Evolutionary conservation across 1,140 invertebrate species (phyloP), one percentile per base, ranked within the genome.

Genomic region (Metaphire vulgaris): DNA sequence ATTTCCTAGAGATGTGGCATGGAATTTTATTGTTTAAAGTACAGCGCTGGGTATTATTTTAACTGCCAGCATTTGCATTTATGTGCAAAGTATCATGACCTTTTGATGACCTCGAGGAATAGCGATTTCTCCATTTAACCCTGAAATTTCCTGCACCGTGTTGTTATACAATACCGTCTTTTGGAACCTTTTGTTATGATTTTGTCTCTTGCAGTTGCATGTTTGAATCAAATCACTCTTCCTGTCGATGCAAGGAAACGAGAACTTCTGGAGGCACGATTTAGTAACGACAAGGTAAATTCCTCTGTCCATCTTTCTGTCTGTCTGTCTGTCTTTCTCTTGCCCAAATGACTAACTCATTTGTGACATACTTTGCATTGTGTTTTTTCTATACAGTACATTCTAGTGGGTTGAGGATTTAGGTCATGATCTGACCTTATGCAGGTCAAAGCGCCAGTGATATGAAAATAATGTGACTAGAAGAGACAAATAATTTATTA

Each of bases 201-300:
- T 56, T 56, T 56, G 41, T 56, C 21, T 12, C 6, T 12, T 56
- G 6, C 41, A n/a, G n/a, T 56, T 56, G 6, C 67, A 69, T 6
- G 67, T 26, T 6, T 34, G 14, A 29, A 33, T 26, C 72, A 73
- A 12, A 73, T 73, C 28, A 34, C 32, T 29, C 33, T 73, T n/a
- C 33, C 72, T 12, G 33, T 73, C 21, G 72, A 73, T 73, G 72
- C 72, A 6, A 16, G 72, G 33, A 73, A 41, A 41, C 32, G 72
- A 16, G 72, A 73, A 73, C 41, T 73, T 29, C 34, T 73, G 2
- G 72, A 73, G 30, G 72, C 72, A 31, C 32, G 72, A 30, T 14
- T 73, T 15, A 41, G 31, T 2, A 41, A 73, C 30, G 34, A 73
- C 30, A 31, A n/a, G 29, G 30, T 14, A 21, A 32, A 1, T 32